Evolutionary conservation across 2,888 invertebrate genomes (phyloP), one percentile per base, ranked within the genome.

Genomic region (Strigamia transsilvanica): DNA sequence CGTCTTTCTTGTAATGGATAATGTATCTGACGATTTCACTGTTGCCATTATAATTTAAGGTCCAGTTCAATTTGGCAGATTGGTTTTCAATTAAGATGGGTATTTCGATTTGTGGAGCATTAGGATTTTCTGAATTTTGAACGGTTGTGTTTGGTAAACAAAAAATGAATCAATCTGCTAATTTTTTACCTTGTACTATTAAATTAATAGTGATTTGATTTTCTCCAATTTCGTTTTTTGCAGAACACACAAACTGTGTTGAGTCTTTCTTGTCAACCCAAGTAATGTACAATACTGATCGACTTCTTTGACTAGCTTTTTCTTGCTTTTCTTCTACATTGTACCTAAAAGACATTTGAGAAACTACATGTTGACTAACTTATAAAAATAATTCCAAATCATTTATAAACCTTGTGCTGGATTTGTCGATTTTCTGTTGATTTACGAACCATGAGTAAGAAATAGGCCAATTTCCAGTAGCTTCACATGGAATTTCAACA

Each of bases 211-310:
- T 80, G 3, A 82, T 77, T 42, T 82, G 66, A 21, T 83, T 84
- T 9, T 18, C 18, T 12, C 84, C 84, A 15, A 21, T 79, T 2
- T 78, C 23, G 46, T 84, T 84, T 12, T 51, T 41, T 0, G 83
- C 83, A 42, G 46, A 38, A 41, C 84, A 84, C 1, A 82, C 82
- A 38, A 84, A 84, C 10, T 82, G 82, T 1, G 84, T 84, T 34
- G 82, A 83, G 18, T 82, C 82, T n/a, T 82, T 66, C 2, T 82
- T 23, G 6, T 82, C 79, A 10, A 84, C 23, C 15, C 80, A 56
- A 1, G 32, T 23, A 6, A 83, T 81, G 0, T 66, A 79, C n/a
- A 84, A 27, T 66, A 78, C 41, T 0, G 84, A 84, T 2, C 81
- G 61, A 1, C 82, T 83, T 41, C 79, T 83, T 34, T 51, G 12